Evolutionary conservation across 2,888 invertebrate genomes (phyloP).

Genomic region (Drosophila buzzatii): DNA sequence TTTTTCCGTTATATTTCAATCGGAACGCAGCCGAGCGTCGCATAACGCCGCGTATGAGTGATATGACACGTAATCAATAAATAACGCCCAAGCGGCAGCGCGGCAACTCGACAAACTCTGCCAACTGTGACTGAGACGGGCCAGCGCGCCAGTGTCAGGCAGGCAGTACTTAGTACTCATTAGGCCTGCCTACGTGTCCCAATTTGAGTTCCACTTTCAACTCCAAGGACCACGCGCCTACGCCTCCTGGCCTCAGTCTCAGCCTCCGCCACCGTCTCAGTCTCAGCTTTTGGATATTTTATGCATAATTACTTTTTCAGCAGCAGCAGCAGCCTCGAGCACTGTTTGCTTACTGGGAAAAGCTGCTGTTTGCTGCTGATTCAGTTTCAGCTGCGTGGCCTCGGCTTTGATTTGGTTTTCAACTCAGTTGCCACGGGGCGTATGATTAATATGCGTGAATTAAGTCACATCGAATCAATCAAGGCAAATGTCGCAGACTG

Average conservation of each 20-base stretch:
- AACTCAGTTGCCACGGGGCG: constrained; percentile 50
- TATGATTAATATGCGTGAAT: constrained; percentile 80
- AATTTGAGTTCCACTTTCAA: constrained; percentile 35
- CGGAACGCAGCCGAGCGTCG: constrained; percentile 53
- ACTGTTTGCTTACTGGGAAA: constrained; percentile 58
- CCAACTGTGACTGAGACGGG: neutral
- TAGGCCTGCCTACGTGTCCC: constrained; percentile 51
- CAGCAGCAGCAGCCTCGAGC: constrained; percentile 33
- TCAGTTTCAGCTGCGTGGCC: constrained; percentile 10
- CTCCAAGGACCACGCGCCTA: constrained; percentile 11
- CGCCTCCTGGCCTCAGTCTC: neutral
- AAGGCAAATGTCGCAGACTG: constrained; percentile 64
- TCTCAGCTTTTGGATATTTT: constrained; percentile 32
- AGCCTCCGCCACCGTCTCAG: neutral
- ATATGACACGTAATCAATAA: constrained; percentile 80
- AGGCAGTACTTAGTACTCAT: constrained; percentile 58
- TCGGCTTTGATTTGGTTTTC: constrained; percentile 48
- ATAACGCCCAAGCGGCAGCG: constrained; percentile 62
- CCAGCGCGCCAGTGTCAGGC: neutral
- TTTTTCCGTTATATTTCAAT: constrained; percentile 69
- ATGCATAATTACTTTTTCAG: constrained; percentile 73
- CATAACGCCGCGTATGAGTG: constrained; percentile 73
- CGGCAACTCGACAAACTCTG: constrained; percentile 10
- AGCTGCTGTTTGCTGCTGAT: constrained; percentile 30
- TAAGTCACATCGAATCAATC: constrained; percentile 80